phyloP scores from a whole-genome alignment of 2,797 vertebrate species.

The Clarias laeviceps region DNA sequence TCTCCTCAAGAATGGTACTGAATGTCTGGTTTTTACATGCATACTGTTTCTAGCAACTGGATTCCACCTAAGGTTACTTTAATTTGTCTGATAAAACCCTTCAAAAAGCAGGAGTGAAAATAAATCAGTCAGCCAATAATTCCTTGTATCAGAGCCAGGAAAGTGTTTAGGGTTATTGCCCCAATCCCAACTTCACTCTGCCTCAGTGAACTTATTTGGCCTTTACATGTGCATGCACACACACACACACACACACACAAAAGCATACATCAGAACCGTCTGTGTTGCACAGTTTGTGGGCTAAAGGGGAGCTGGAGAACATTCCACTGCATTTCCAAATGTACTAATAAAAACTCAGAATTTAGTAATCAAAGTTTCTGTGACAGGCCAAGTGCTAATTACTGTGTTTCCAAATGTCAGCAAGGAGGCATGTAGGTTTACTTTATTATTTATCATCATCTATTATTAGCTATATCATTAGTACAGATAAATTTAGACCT shows the following conservation, averaged over 20 bases:
- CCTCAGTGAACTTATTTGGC: slow-evolving; percentile 13
- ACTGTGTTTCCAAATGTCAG: neutral
- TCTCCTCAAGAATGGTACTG: neutral
- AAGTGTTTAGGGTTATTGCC: slow-evolving; percentile 7
- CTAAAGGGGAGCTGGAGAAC: slow-evolving; percentile 20
- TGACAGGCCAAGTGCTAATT: neutral
- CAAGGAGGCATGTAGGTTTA: neutral
- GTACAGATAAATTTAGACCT: too few relatives aligned
- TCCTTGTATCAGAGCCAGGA: neutral
- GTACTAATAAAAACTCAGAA: neutral
- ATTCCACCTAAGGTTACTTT: neutral
- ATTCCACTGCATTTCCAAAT: slow-evolving; percentile 32
- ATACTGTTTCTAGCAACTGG: neutral
- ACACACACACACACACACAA: neutral
- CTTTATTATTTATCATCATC: too few relatives aligned
- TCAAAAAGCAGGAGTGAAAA: neutral
- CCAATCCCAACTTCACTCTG: slow-evolving; percentile 50
- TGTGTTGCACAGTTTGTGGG: slow-evolving; percentile 18
- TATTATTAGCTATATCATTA: too few relatives aligned
- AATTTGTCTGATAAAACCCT: neutral
- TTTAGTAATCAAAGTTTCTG: slow-evolving; percentile 14
- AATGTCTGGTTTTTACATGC: too few relatives aligned
- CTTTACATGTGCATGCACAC: neutral
- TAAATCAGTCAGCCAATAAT: neutral
- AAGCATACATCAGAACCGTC: neutral